Evolutionary conservation across 2,888 invertebrate genomes (phyloP).

Genomic region (Heliconius sara): DNA sequence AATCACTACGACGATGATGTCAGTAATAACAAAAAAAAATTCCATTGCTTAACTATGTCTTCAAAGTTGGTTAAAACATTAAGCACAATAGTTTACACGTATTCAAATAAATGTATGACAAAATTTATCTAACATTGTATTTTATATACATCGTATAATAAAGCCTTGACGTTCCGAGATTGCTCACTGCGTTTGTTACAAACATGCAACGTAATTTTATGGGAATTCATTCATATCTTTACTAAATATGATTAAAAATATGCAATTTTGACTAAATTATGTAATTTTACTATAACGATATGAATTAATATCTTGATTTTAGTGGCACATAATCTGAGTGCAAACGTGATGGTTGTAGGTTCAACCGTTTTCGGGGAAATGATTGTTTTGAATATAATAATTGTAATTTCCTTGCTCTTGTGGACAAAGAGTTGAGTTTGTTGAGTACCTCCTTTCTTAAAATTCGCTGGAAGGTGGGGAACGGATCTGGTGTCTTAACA

Average conservation of each 20-base stretch:
- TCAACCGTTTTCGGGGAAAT: no score
- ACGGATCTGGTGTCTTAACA: neutral
- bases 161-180: conserved; percentile 5
- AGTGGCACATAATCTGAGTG: no score
- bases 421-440: neutral
- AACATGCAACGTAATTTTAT: conserved; percentile 11
- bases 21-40: neutral
- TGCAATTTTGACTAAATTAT: neutral
- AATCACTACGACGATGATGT: neutral
- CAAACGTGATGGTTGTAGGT: no score
- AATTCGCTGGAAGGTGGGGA: neutral
- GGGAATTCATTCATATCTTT: neutral
- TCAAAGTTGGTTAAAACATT: conserved; percentile 5
- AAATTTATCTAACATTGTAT: conserved; percentile 25
- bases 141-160: neutral
- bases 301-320: neutral
- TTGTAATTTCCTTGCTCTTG: neutral
- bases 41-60: neutral
- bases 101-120: conserved; percentile 25
- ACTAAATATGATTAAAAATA: neutral
- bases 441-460: neutral
- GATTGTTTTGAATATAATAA: neutral
- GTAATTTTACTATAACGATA: neutral
- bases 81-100: neutral
- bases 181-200: neutral